A percentile compares a stretch with the other conserved stretches of the same genome.
Conservation (phyloP, 2,797 vertebrate species). For the Onychomys leucogaster region DNA sequence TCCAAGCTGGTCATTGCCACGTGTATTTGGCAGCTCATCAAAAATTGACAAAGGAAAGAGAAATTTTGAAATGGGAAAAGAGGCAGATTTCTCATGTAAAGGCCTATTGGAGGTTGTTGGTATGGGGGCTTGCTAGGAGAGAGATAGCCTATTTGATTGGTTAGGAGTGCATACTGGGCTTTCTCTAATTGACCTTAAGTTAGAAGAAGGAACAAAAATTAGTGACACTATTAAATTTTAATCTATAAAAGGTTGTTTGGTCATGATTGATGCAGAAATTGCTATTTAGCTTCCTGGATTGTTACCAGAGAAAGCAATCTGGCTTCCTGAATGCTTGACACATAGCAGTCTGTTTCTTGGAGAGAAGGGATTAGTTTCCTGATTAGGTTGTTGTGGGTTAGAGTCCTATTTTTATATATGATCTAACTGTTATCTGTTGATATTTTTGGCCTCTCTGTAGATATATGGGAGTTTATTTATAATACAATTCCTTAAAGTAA, state of each 20-base stretch:
- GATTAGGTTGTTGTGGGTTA: background rate
- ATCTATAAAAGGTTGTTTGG: background rate
- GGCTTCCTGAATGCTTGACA: constrained; percentile 5
- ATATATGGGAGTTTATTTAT: background rate
- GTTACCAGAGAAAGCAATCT: background rate
- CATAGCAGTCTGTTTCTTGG: background rate
- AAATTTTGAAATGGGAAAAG: background rate
- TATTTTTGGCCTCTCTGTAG: background rate
- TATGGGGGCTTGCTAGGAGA: background rate
- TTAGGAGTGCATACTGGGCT: background rate
- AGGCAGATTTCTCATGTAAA: background rate
- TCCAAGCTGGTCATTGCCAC: background rate
- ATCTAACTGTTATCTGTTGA: background rate
- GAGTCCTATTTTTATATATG: background rate
- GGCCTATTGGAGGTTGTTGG: background rate
- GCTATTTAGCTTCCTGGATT: constrained; percentile 38
- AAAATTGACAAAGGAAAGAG: background rate
- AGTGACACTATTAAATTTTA: constrained; percentile 1
- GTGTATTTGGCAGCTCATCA: constrained; percentile 8
- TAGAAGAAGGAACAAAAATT: constrained; percentile 3
- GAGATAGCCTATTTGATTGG: background rate
- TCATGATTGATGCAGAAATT: background rate
- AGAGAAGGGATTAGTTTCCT: background rate
- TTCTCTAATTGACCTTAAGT: background rate
- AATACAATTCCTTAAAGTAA: background rate